Evolutionary conservation across 2,797 vertebrate species (phyloP).

Genomic region (Girardinus metallicus): DNA sequence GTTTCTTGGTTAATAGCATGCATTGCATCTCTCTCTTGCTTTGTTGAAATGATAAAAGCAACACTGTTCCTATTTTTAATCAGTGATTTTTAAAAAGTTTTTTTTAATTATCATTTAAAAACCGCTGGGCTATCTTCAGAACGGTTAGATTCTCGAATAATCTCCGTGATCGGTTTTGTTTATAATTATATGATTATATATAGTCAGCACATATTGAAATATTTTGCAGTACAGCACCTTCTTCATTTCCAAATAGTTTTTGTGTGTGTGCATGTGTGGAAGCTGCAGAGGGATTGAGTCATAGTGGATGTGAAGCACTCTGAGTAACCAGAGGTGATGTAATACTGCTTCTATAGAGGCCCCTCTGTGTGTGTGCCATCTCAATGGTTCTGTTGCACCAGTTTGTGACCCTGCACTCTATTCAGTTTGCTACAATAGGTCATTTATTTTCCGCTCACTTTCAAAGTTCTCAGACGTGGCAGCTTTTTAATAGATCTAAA

Average conservation of each 20-base stretch:
- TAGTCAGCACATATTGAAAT: neutral
- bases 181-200: neutral
- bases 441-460: slow-evolving; percentile 62
- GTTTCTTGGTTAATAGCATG: neutral
- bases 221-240: slow-evolving; percentile 9
- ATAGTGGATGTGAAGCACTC: slow-evolving; percentile 47
- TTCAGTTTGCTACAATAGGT: slow-evolving; percentile 68
- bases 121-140: neutral
- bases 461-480: slow-evolving; percentile 41
- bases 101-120: neutral
- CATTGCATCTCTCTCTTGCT: neutral
- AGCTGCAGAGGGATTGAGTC: slow-evolving; percentile 44
- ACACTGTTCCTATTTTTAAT: neutral
- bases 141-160: neutral
- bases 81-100: neutral
- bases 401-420: slow-evolving; percentile 69
- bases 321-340: slow-evolving; percentile 68
- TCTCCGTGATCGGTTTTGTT: neutral
- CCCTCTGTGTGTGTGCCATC: slow-evolving; percentile 74
- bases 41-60: neutral
- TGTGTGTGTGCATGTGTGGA: neutral
- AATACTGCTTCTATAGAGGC: slow-evolving; percentile 75
- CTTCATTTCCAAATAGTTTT: slow-evolving; percentile 22
- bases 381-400: slow-evolving; percentile 67
- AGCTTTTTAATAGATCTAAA: slow-evolving; percentile 29